phyloP scores from a whole-genome alignment of 2,113 vertebrate genomes.

The Ciconia boyciana region DNA sequence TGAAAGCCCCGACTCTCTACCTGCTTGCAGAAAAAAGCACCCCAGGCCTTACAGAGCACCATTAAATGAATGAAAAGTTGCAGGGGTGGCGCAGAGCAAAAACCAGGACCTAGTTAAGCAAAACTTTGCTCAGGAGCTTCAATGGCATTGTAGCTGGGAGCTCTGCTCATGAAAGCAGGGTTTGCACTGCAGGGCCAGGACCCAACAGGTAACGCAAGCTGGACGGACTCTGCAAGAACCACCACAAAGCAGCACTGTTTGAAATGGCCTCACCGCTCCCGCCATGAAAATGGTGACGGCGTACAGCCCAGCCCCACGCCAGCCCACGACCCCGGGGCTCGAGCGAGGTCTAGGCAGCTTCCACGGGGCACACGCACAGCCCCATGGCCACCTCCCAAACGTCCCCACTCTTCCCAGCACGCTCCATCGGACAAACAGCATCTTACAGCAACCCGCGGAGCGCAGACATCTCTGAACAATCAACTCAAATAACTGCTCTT shows the following conservation, averaged over 20 bases:
- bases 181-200: background rate
- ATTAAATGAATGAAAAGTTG: background rate
- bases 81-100: background rate
- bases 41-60: background rate
- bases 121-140: background rate
- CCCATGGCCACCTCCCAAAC: background rate
- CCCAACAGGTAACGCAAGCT: background rate
- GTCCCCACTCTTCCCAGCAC: accelerated
- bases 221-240: background rate
- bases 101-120: background rate
- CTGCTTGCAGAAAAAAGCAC: background rate
- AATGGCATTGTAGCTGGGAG: background rate
- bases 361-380: accelerated
- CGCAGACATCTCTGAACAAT: accelerated
- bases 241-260: background rate
- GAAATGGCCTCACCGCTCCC: background rate
- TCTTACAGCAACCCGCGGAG: accelerated
- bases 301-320: background rate
- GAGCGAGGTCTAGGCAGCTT: accelerated
- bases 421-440: background rate
- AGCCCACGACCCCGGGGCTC: background rate
- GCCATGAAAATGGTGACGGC: accelerated
- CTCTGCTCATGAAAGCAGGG: background rate
- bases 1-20: background rate
- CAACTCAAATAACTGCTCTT: accelerated